Conservation (phyloP, 2,888 invertebrate genomes). For the Apoda limacodes region DNA sequence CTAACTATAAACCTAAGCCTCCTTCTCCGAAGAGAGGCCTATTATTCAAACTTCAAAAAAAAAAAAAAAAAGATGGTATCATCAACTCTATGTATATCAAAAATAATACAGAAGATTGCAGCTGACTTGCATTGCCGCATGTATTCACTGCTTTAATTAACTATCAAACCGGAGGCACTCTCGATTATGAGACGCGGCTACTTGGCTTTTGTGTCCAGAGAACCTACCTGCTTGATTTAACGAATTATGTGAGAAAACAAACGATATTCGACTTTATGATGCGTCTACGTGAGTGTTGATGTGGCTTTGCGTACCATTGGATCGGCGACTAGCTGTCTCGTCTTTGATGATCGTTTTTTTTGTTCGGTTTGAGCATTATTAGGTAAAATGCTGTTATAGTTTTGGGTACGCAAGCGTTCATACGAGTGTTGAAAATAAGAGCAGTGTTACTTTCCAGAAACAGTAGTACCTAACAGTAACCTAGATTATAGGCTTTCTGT, state of each 20-base stretch:
- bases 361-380: slow-evolving; percentile 3
- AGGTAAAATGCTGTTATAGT: too few species aligned
- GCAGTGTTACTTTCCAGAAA: too few species aligned
- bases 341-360: slow-evolving; percentile 41
- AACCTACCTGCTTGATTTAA: slow-evolving; percentile 31
- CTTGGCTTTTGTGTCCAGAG: slow-evolving; percentile 51
- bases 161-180: slow-evolving; percentile 61
- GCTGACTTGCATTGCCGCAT: slow-evolving; percentile 57
- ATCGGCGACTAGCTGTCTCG: slow-evolving; percentile 59
- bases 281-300: slow-evolving; percentile 23
- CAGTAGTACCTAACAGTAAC: too few species aligned
- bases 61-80: too few species aligned
- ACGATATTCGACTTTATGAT: slow-evolving; percentile 29
- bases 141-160: slow-evolving; percentile 67
- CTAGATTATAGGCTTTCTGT: too few species aligned
- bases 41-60: too few species aligned
- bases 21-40: too few species aligned
- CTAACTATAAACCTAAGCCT: too few species aligned
- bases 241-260: slow-evolving; percentile 26
- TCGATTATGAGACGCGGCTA: slow-evolving; percentile 61
- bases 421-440: too few species aligned
- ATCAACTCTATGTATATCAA: slow-evolving; percentile 29
- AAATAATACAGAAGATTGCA: slow-evolving; percentile 46
- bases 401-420: too few species aligned
- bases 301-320: too few species aligned